Base-by-base conservation (phyloP, 2,113 vertebrate genomes). In the Dipodomys ordii region DNA sequence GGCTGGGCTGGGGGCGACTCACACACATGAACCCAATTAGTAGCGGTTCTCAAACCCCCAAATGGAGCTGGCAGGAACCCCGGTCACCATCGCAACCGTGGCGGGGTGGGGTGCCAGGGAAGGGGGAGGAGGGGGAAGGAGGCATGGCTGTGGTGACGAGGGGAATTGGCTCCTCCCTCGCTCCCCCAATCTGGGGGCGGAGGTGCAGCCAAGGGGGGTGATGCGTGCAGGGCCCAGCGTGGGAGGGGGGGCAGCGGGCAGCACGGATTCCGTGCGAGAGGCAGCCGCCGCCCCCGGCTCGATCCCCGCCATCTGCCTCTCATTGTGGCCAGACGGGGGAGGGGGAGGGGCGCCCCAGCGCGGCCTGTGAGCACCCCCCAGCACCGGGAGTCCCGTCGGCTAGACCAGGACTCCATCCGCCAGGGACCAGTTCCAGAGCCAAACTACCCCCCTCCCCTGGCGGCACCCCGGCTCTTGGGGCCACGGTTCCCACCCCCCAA, bases 11-110 rank as follows among this genome's bases (percentile, higher is more conserved):
- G 97, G 97, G 97, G 97, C 96, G 84, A 97, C 95, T 90, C 95
- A 96, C 97, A 98, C 97, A 98, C 97, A 97, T 98, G 97, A 98
- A 98, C 96, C 96, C 96, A 98, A 98, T 98, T 97, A 98, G 95
- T 95, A 93, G 96, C 94, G 92, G 96, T 96, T 96, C 96, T 95
- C 97, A 97, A 97, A 97, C 97, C 97, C 97, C 97, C 80, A 96
- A 97, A 97, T 83, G 86, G 91, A 79, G 79, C 95, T 98, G 97
- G 97, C 97, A 96, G 80, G 91, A 95, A 92, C 96, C 97, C 94
- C 94, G 77, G 97, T 98, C 96, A 92, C 97, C 96, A 97, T 97
- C 97, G 97, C 93, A 97, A 98, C 96, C 6, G 90, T 96, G 97
- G 94, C 87, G 88, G 53, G 53, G 16, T 67, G 68, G 90, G 84